Evolutionary conservation across 2,888 invertebrate genomes (phyloP).

Genomic region (Octodonta nipae): DNA sequence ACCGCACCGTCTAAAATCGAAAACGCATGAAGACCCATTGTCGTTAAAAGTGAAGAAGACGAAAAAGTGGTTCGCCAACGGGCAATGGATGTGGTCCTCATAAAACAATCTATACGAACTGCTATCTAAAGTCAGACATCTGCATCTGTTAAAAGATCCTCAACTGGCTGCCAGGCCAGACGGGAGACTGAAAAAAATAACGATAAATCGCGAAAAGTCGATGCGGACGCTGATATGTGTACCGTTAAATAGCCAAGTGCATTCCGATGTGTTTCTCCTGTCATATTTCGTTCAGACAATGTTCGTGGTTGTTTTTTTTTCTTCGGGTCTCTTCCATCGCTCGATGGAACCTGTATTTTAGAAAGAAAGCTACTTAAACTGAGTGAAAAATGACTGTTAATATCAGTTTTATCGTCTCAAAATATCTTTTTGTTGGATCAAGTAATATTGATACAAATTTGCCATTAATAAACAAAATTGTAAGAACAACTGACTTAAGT

Average conservation of each 20-base stretch:
- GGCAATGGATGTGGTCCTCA: conserved; percentile 27
- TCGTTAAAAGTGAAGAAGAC: conserved; percentile 16
- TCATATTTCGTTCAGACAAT: too few relatives aligned
- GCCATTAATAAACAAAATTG: too few relatives aligned
- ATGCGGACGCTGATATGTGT: conserved; percentile 15
- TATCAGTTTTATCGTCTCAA: too few relatives aligned
- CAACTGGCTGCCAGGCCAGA: conserved; percentile 15
- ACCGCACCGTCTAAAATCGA: conserved; percentile 14
- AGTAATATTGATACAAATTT: too few relatives aligned
- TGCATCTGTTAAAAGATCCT: conserved; percentile 20
- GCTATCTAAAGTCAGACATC: conserved; percentile 25
- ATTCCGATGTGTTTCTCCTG: conserved; percentile 7
- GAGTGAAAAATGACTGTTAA: too few relatives aligned
- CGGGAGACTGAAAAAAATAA: conserved; percentile 13
- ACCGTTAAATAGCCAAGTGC: conserved; percentile 13
- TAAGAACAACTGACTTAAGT: too few relatives aligned
- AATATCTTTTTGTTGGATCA: too few relatives aligned
- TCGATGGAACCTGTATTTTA: too few relatives aligned
- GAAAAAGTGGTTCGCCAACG: conserved; percentile 24
- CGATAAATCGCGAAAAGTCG: conserved; percentile 21
- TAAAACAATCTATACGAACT: conserved; percentile 24
- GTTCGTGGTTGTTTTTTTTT: too few relatives aligned
- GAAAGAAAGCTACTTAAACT: too few relatives aligned
- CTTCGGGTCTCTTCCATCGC: too few relatives aligned
- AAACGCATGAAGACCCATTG: conserved; percentile 15